These are phyloP conservation scores for Aurelia sp. DNA, from an alignment of 30 jellyfish, hydroid and myxozoan genomes.

Conservation along the genomic window DNA sequence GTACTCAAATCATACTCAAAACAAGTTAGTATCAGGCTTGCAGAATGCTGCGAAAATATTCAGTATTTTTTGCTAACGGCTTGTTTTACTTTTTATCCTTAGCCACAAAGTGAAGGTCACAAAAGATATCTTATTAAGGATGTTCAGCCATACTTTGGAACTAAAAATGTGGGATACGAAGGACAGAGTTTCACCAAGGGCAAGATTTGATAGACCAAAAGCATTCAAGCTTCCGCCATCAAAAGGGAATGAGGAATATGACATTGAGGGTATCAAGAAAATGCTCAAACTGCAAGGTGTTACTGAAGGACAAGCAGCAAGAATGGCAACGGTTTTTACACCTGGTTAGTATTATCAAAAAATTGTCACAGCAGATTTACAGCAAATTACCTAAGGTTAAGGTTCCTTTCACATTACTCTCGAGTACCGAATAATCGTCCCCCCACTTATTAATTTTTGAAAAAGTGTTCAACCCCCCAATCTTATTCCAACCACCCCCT, in stretches of 20 bases:
- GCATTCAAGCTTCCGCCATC: conserved; percentile 90
- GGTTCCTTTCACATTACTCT: no score
- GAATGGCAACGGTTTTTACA: background rate
- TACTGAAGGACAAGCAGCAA: background rate
- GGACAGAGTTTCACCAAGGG: conserved; percentile 94
- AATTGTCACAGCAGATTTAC: no score
- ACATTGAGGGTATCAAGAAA: conserved; percentile 49
- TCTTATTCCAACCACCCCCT: no score
- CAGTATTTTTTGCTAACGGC: no score
- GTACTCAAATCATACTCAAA: no score
- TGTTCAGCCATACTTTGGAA: conserved; percentile 87
- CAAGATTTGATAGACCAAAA: conserved; percentile 98
- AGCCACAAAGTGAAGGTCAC: conserved; percentile 86
- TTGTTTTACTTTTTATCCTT: background rate
- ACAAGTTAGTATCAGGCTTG: no score
- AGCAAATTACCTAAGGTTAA: no score
- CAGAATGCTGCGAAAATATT: no score
- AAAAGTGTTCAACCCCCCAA: no score
- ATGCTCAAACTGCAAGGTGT: conserved; percentile 16
- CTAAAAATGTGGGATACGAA: conserved; percentile 93
- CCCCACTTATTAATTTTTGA: no score
- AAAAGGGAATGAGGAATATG: conserved; percentile 76
- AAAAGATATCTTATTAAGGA: conserved; percentile 69
- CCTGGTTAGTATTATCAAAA: conserved; percentile 4
- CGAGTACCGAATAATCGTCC: no score